phyloP scores from a whole-genome alignment of 2,113 vertebrate species.

The Tyrannus savana region DNA sequence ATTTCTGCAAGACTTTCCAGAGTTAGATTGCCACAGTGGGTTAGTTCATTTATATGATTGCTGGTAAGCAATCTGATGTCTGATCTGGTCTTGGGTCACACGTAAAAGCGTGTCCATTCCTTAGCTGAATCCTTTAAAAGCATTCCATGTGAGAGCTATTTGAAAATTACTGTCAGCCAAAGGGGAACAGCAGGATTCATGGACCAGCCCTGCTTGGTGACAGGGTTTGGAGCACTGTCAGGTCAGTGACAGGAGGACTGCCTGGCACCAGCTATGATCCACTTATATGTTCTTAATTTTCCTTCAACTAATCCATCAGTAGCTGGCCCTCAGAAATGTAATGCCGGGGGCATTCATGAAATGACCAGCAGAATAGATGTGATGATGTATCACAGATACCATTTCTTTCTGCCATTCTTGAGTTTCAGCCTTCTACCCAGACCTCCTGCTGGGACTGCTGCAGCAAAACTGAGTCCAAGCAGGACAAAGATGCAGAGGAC shows the following conservation, averaged over 20 bases:
- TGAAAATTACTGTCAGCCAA: not conserved
- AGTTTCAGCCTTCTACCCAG: not conserved
- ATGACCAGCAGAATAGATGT: not conserved
- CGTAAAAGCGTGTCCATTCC: not conserved
- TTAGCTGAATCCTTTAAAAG: conserved; percentile 48
- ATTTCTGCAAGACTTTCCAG: not conserved
- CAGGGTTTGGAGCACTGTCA: not conserved
- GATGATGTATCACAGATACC: not conserved
- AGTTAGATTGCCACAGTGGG: not conserved
- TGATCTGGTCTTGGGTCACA: not conserved
- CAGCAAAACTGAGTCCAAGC: not conserved
- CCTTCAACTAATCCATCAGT: conserved; percentile 12
- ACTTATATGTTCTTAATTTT: not conserved
- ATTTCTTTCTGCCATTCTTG: not conserved
- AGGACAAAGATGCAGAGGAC: not conserved
- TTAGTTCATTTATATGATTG: not conserved
- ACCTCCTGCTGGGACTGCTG: not conserved
- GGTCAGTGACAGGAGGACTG: not conserved
- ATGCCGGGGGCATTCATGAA: conserved; percentile 3
- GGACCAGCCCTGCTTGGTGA: not conserved
- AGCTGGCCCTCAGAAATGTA: conserved; percentile 1
- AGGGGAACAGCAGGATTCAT: not conserved
- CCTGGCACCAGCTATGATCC: conserved; percentile 6
- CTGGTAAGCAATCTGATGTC: not conserved
- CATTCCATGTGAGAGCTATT: not conserved